These are phyloP conservation scores for Prunella strophiata DNA, from an alignment of 2,797 vertebrate genomes.

Conservation along the genomic window DNA sequence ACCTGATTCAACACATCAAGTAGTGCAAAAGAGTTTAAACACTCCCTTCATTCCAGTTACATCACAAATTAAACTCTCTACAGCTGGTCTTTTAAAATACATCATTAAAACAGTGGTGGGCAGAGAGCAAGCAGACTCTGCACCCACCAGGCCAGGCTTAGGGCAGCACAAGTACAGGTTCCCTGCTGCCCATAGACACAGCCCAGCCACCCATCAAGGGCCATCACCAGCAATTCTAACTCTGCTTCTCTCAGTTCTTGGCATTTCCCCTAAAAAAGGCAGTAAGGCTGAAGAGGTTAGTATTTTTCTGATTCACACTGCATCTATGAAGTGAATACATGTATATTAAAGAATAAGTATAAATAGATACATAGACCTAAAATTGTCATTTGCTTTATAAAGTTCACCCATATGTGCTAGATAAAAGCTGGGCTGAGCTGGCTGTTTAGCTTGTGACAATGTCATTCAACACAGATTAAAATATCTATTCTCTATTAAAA, in stretches of 20 bases:
- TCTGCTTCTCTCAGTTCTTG: background rate
- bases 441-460: background rate
- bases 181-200: background rate
- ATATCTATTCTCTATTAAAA: background rate
- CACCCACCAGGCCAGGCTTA: background rate
- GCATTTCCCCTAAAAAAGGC: background rate
- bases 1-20: background rate
- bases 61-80: background rate
- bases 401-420: background rate
- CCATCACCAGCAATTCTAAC: background rate
- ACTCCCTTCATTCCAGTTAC: background rate
- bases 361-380: background rate
- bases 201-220: background rate
- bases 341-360: background rate
- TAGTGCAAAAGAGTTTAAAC: background rate
- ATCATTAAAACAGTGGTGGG: background rate
- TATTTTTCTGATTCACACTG: background rate
- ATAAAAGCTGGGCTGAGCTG: background rate
- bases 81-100: background rate
- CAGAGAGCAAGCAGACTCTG: background rate
- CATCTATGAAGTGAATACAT: background rate
- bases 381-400: background rate
- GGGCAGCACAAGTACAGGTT: background rate
- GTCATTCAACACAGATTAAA: background rate
- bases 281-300: background rate